Evolutionary conservation across 2,888 invertebrate species (phyloP).

Genomic region (Dioctria linearis): DNA sequence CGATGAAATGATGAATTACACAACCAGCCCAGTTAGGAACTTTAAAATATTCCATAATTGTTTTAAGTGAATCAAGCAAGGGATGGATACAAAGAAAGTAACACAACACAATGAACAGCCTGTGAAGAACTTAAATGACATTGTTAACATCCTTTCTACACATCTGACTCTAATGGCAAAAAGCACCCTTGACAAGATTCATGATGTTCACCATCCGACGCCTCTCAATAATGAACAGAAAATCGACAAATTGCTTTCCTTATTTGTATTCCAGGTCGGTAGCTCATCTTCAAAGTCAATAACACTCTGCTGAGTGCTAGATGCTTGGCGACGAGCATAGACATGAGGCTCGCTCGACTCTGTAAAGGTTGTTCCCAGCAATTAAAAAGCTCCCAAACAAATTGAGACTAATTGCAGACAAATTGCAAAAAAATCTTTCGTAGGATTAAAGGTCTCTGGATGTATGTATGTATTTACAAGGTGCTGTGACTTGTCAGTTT

Average conservation of each 20-base stretch:
- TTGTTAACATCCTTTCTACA: slow-evolving; percentile 17
- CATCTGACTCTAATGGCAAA: background rate
- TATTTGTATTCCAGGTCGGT: slow-evolving; percentile 36
- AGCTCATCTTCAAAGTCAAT: slow-evolving; percentile 39
- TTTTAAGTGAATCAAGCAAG: no score
- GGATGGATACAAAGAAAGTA: no score
- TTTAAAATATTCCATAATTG: no score
- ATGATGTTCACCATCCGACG: slow-evolving; percentile 11
- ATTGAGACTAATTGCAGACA: slow-evolving; percentile 46
- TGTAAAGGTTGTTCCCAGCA: slow-evolving; percentile 15
- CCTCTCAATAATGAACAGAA: slow-evolving; percentile 8
- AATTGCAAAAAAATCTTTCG: slow-evolving; percentile 29
- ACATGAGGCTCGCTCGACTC: background rate
- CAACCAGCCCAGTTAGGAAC: no score
- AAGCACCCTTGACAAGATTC: slow-evolving; percentile 9
- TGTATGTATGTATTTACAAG: background rate
- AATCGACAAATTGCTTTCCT: slow-evolving; percentile 42
- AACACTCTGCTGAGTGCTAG: slow-evolving; percentile 1
- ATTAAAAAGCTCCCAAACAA: slow-evolving; percentile 30
- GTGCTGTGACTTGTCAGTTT: background rate
- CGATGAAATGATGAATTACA: no score
- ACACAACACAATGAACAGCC: no score
- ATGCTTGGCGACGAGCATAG: background rate
- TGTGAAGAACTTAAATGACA: background rate
- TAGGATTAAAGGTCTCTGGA: slow-evolving; percentile 7